Base-by-base conservation (phyloP, 2,797 vertebrate species). In the Cottoperca gobio region DNA sequence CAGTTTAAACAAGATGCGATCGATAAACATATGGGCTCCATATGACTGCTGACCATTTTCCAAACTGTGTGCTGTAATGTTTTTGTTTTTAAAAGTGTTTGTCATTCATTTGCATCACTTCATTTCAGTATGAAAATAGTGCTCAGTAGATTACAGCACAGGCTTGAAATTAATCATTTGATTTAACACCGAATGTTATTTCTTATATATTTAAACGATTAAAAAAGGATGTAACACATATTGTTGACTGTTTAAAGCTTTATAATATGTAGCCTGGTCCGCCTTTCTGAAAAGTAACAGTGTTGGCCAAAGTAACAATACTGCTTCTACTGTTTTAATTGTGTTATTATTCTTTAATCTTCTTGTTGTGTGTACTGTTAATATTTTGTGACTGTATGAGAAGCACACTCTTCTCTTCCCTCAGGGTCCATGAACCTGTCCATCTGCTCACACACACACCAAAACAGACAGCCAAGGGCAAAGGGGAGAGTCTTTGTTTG, bases 391-490 rank as follows among this genome's bases (percentile, higher is more conserved):
- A 46, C 5, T 31, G 45, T 42, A 46, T 37, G 50, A 80, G 77
- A 82, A 76, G 70, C 58, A 60, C 48, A 16, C 58, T 86, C 71
- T 46, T 63, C 53, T 78, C 73, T 54, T 79, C 75, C 84, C 72
- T 73, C 67, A 70, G 79, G 85, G 81, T 87, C 79, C 67, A 72
- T 65, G 69, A 85, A 88, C 77, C 87, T 88, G 83, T 89, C 89
- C 82, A 87, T 92, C 88, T 91, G 88, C 83, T 85, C 40, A 49
- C 72, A 70, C 77, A 75, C 57, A 78, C 68, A 62, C 70, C 49
- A 55, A 62, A 80, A 66, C 72, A 84, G 71, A 83, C 84, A 87
- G 88, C 78, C 89, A 93, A 93, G 91, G 92, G 87, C 88, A 92
- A 88, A 84, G 77, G 77, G 86, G 79, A 68, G 69, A 55, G 42